These are phyloP conservation scores for Myocastor coypus DNA, from an alignment of 2,113 vertebrate genomes.

Conservation along the genomic window DNA sequence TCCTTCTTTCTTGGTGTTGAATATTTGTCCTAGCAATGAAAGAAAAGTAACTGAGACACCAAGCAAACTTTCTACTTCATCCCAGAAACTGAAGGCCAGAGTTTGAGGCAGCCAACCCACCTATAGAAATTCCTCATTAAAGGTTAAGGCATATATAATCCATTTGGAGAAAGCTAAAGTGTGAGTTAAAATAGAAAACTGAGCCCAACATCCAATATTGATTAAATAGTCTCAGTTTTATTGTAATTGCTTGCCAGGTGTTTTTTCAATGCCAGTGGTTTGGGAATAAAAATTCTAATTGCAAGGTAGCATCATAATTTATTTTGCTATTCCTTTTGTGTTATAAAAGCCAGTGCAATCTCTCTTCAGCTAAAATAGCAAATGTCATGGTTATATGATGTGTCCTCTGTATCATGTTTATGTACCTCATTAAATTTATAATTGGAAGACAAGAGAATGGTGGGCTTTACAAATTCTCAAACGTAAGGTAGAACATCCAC, in stretches of 20 bases:
- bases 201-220: slow-evolving; percentile 24
- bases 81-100: background rate
- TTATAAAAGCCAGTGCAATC: background rate
- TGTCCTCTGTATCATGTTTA: background rate
- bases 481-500: background rate
- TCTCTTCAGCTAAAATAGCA: slow-evolving; percentile 48
- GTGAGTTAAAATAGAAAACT: slow-evolving; percentile 36
- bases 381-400: background rate
- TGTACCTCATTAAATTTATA: background rate
- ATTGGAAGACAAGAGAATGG: slow-evolving; percentile 21
- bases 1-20: no score
- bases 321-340: background rate
- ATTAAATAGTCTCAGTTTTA: slow-evolving; percentile 67
- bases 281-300: slow-evolving; percentile 76
- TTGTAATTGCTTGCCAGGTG: slow-evolving; percentile 56
- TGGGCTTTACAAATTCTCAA: background rate
- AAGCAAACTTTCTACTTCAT: background rate
- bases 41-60: no score
- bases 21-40: no score
- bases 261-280: slow-evolving; percentile 53
- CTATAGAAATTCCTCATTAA: background rate
- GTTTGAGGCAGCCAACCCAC: background rate
- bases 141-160: background rate
- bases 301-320: slow-evolving; percentile 56
- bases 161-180: slow-evolving; percentile 31